Evolutionary conservation across 2,888 invertebrate genomes (phyloP), one percentile per base, ranked within the genome.

Genomic region (Chesias legatella): DNA sequence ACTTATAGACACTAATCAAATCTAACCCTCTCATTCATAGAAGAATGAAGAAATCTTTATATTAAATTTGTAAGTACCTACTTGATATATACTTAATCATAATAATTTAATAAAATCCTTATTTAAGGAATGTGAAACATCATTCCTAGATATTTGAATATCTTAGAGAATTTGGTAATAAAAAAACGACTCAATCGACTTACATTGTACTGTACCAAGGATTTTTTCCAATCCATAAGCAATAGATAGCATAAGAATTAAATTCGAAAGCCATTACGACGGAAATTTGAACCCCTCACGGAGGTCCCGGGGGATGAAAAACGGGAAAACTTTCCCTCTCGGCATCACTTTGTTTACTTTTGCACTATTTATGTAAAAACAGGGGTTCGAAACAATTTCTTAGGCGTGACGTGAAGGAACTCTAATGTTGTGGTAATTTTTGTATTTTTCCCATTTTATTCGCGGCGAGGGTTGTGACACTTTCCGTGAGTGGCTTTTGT

Each of bases 321-420:
- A 81, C 78, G 82, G 71, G 76, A 58, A 75, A 83, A 83, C 67
- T 84, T 84, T 82, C 79, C 83, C 82, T 80, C 73, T 68, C 62
- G 29, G 36, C 49, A 52, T 62, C 63, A 67, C 65, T 67, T 67
- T 80, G 80, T 84, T 84, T 84, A 82, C 80, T 78, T 77, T 78
- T 73, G 65, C 75, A 82, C 77, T 83, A 83, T 77, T 79, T 74
- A 78, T 70, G 71, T 70, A 75, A 73, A 78, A 73, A 66, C 56
- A 62, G 57, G 74, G 70, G 60, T 56, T 56, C 50, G 51, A 51
- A 63, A 66, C 67, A 65, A 72, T 70, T 67, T 56, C 63, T 66
- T 63, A 63, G 61, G 58, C 60, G 61, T 67, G 56, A 61, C 58
- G 56, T 58, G 58, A 56, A 59, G 27, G 39, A 56, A 58, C 55